Evolutionary conservation across 1,140 invertebrate genomes (phyloP).

Genomic region (Brachionus rubens): DNA sequence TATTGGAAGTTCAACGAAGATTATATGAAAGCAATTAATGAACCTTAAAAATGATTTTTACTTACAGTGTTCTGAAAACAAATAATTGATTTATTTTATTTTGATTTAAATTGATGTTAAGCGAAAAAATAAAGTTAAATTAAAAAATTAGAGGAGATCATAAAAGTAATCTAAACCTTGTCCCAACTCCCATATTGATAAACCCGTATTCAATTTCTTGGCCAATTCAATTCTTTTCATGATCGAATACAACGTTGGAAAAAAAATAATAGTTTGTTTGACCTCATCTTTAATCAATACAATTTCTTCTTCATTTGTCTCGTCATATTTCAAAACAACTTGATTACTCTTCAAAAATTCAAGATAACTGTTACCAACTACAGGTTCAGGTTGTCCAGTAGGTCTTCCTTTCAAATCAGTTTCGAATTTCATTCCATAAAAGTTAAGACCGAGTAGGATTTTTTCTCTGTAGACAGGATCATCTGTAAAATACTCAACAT

Average conservation of each 20-base stretch:
- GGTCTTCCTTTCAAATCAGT: conserved; percentile 64
- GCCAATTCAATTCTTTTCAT: conserved; percentile 75
- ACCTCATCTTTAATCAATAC: background rate
- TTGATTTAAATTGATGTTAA: too few relatives aligned
- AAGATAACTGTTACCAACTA: conserved; percentile 54
- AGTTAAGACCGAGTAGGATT: conserved; percentile 83
- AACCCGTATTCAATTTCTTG: conserved; percentile 72
- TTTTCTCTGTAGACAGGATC: conserved; percentile 67
- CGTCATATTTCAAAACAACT: background rate
- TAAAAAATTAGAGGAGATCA: conserved; percentile 83
- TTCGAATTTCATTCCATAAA: conserved; percentile 85
- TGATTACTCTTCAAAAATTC: conserved; percentile 63
- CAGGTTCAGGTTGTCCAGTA: background rate
- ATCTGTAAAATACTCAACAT: conserved; percentile 69
- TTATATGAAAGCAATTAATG: too few relatives aligned
- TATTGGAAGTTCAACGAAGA: too few relatives aligned
- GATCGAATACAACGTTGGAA: conserved; percentile 81
- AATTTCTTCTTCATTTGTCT: background rate
- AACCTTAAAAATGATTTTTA: too few relatives aligned
- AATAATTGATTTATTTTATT: too few relatives aligned
- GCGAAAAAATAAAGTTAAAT: too few relatives aligned
- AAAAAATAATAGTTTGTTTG: conserved; percentile 70
- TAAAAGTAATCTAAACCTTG: conserved; percentile 93
- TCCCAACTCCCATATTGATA: conserved; percentile 90
- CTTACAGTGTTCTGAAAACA: too few relatives aligned